These are phyloP conservation scores for Drosophila trapezifrons DNA, from an alignment of 1,140 invertebrate species.

Conservation along the genomic window DNA sequence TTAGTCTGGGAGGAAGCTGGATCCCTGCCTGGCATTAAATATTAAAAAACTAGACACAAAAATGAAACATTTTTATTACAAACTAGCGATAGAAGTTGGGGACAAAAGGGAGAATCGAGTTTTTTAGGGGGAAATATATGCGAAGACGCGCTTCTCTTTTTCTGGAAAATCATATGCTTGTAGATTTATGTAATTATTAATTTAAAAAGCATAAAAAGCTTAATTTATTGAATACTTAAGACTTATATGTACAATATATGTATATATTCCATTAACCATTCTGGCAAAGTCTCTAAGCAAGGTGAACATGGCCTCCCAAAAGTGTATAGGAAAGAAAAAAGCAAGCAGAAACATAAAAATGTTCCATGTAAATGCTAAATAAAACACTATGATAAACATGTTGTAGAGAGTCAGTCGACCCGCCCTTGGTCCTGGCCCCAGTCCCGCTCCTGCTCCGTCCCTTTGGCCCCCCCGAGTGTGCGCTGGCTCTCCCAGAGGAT, in stretches of 20 bases:
- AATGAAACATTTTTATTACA: slow-evolving; percentile 81
- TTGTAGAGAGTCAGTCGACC: slow-evolving; percentile 43
- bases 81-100: slow-evolving; percentile 50
- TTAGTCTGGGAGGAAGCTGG: slow-evolving; percentile 24
- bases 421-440: slow-evolving; percentile 20
- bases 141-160: slow-evolving; percentile 9
- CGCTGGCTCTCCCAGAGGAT: slow-evolving; percentile 68
- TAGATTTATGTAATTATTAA: neutral
- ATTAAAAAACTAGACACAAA: slow-evolving; percentile 80
- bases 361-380: slow-evolving; percentile 66
- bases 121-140: neutral
- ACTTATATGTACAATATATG: neutral
- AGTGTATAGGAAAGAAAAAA: slow-evolving; percentile 42
- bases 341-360: slow-evolving; percentile 35
- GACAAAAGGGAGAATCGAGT: neutral
- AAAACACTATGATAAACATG: slow-evolving; percentile 82
- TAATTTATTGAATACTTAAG: neutral
- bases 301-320: neutral
- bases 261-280: neutral
- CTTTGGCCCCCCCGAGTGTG: slow-evolving; percentile 23
- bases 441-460: neutral
- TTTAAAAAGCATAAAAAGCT: neutral
- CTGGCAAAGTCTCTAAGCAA: neutral
- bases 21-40: slow-evolving; percentile 70
- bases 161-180: too few species aligned